These are phyloP conservation scores for Leucoraja ocellata DNA, from an alignment of 2,797 vertebrate genomes.

Conservation along the genomic window DNA sequence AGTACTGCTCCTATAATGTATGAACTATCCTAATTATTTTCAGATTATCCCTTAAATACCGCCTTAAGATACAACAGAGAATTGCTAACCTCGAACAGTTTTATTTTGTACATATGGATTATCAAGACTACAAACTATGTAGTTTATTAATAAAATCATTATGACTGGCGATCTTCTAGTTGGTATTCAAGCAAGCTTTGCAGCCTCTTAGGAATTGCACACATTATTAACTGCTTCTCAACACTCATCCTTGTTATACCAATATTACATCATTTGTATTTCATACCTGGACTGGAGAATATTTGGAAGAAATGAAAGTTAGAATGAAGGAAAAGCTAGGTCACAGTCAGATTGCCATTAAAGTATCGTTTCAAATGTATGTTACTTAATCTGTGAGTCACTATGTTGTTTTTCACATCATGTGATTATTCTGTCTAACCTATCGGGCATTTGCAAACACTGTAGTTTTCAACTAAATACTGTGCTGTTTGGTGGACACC, in stretches of 20 bases:
- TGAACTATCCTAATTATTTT: not conserved
- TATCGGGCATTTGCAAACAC: no score
- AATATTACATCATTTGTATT: not conserved
- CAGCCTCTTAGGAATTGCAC: not conserved
- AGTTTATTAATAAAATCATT: not conserved
- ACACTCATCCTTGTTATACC: not conserved
- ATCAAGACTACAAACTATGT: not conserved
- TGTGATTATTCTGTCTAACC: no score
- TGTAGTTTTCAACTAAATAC: no score
- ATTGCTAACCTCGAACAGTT: not conserved
- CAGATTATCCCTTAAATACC: not conserved
- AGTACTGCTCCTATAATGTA: no score
- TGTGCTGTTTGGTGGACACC: no score
- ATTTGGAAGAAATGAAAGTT: not conserved
- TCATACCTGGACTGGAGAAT: not conserved
- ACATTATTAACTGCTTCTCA: not conserved
- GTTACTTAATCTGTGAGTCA: no score
- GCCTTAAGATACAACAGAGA: not conserved
- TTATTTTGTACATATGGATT: not conserved
- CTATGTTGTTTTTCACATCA: no score
- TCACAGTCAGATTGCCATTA: not conserved
- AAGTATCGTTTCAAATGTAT: no score
- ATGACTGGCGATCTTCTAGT: not conserved
- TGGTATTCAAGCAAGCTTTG: not conserved
- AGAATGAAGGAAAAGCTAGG: not conserved